Conservation (phyloP, 1,140 invertebrate species). For the Pinna nobilis region DNA sequence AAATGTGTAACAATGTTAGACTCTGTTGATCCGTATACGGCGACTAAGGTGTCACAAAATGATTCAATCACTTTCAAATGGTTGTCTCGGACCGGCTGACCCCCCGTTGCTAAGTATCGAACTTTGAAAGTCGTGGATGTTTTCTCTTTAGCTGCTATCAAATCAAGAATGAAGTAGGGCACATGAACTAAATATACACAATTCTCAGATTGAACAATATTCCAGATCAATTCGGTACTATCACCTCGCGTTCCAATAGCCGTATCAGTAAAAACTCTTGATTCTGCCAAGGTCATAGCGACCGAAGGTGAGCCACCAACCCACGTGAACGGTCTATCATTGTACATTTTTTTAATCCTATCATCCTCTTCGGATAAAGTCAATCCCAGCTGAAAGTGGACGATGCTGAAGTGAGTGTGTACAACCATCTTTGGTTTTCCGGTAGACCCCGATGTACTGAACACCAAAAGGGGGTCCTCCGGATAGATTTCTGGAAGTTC, state of each 20-base stretch:
- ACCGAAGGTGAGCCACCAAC: constrained; percentile 30
- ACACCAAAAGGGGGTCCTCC: constrained; percentile 22
- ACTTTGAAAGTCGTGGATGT: background rate
- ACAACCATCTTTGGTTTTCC: constrained; percentile 23
- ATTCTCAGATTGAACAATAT: constrained; percentile 29
- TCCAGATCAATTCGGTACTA: constrained; percentile 3
- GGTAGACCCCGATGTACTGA: constrained; percentile 23
- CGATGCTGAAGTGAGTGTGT: constrained; percentile 8
- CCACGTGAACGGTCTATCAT: constrained; percentile 44
- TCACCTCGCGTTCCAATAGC: background rate
- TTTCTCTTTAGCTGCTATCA: constrained; percentile 7
- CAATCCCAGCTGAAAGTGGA: background rate
- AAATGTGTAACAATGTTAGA: background rate
- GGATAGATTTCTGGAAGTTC: constrained; percentile 7
- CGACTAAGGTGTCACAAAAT: background rate
- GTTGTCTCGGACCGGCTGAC: constrained; percentile 2
- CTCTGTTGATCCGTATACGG: constrained; percentile 38
- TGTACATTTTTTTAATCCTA: constrained; percentile 5
- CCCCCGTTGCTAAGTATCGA: background rate
- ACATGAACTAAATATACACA: constrained; percentile 8
- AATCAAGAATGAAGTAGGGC: constrained; percentile 26
- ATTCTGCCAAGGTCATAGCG: constrained; percentile 1
- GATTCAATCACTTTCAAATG: constrained; percentile 15
- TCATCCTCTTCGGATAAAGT: too few relatives aligned
- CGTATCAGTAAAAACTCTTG: constrained; percentile 19